Conservation (phyloP, 2,113 vertebrate species). For the Trichechus manatus region DNA sequence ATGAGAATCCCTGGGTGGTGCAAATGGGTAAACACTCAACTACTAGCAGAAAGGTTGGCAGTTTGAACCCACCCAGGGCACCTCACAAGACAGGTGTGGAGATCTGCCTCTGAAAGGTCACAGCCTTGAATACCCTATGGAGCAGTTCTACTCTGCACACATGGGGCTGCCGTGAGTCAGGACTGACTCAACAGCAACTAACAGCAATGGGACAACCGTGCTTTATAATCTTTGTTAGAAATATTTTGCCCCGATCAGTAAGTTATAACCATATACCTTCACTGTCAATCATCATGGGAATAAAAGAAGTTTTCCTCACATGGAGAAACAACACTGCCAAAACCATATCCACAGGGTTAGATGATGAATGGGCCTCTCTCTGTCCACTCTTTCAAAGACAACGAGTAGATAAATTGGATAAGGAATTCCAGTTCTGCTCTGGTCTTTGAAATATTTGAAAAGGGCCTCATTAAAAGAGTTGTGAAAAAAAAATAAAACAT, state of each 20-base stretch:
- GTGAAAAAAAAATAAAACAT: slow-evolving; percentile 15
- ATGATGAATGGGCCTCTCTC: neutral
- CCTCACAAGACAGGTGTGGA: no score
- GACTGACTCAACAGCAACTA: no score
- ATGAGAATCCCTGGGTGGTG: neutral
- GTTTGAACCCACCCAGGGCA: no score
- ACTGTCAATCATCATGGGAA: neutral
- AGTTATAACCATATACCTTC: neutral
- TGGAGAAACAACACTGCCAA: neutral
- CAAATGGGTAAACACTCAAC: neutral
- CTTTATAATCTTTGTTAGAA: neutral
- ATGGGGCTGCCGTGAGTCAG: no score
- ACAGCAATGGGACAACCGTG: neutral
- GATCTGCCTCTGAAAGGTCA: neutral
- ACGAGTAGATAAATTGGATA: neutral
- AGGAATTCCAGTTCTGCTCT: neutral
- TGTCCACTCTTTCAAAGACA: neutral
- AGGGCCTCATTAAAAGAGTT: neutral
- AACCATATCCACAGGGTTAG: neutral
- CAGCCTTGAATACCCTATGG: no score
- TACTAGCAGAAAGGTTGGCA: neutral
- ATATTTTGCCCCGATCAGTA: neutral
- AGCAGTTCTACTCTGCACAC: no score
- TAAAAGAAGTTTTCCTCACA: neutral
- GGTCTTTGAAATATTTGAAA: neutral